Evolutionary conservation across 2,113 vertebrate genomes (phyloP), one percentile per base, ranked within the genome.

Genomic region (Rhombomys opimus): DNA sequence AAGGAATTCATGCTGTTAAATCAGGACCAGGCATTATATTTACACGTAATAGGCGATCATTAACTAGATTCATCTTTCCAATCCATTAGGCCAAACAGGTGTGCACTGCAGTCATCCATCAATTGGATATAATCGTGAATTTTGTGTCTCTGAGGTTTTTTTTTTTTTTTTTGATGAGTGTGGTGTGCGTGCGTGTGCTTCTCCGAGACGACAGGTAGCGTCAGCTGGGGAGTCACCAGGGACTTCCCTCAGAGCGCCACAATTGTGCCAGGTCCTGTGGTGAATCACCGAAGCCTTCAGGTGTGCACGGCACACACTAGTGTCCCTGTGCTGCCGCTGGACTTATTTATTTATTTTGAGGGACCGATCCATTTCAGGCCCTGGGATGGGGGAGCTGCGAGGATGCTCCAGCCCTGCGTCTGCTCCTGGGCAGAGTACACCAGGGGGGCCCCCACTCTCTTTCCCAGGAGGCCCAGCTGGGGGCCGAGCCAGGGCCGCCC

Each of bases 251-350:
- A 0, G 14, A 63, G 93, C 27, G 23, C 84, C 65, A 59, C 82
- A 30, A 14, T 30, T 54, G 81, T 46, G 86, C 63, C 65, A 61
- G 18, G 13, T 25, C 81, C 92, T 5, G 72, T 54, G 8, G 57
- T 96, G 96, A 97, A 38, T 97, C 97, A 96, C 90, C 0, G 35
- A 32, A 7, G 92, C 92, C 87, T 78, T 94, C 97, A 97, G 97
- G 97, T 98, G 96, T 59, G 94, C 41, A 5, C 32, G 0, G 41
- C 73, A 59, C 93, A 23, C 41, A 1, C 91, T 85, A n/a, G 23
- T 22, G 32, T 17, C 23, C 59, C 22, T 0, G 77, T 23, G 73
- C 30, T 5, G 90, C 27, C 0, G 77, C 73, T 6, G 35, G 35
- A 23, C 38, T 93, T 82, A 87, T 78, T 96, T 94, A 89, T 95